These are phyloP conservation scores for Sipha flava DNA, from an alignment of 1,140 invertebrate genomes.

Conservation along the genomic window DNA sequence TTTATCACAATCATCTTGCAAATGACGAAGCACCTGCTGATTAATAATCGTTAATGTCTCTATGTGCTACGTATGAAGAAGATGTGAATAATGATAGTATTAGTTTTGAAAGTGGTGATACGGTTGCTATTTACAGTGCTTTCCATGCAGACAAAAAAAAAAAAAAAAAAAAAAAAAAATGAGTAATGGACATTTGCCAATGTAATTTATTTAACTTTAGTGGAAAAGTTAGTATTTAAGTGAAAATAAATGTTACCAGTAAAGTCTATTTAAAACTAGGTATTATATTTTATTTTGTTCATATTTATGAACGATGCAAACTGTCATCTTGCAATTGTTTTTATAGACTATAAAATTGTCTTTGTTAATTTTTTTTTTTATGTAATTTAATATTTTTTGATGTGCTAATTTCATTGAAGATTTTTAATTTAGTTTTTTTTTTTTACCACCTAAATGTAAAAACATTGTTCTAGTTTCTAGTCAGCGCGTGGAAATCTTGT, in stretches of 20 bases:
- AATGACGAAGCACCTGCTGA: not conserved
- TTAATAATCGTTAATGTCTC: conserved; percentile 13
- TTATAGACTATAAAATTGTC: not conserved
- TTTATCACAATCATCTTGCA: not conserved
- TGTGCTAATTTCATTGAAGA: not conserved
- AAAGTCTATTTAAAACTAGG: conserved; percentile 23
- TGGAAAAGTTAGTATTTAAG: not conserved
- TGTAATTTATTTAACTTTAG: not conserved
- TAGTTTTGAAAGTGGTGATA: not conserved
- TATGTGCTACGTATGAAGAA: not conserved
- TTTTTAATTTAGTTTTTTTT: not conserved
- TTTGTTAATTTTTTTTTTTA: conserved; percentile 19
- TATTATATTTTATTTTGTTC: not conserved
- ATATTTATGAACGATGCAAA: not conserved
- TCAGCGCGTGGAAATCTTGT: not conserved
- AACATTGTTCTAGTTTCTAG: conserved; percentile 23
- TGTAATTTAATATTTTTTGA: conserved; percentile 20
- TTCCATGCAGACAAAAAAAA: not conserved
- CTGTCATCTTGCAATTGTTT: not conserved
- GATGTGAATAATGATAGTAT: not conserved
- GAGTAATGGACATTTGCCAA: conserved; percentile 10
- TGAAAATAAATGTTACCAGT: conserved; percentile 25
- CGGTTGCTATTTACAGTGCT: not conserved
- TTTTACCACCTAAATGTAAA: conserved; percentile 14
- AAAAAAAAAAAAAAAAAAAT: no score